Base-by-base conservation (phyloP, 2,888 invertebrate genomes). In the Polydrusus tereticollis region DNA sequence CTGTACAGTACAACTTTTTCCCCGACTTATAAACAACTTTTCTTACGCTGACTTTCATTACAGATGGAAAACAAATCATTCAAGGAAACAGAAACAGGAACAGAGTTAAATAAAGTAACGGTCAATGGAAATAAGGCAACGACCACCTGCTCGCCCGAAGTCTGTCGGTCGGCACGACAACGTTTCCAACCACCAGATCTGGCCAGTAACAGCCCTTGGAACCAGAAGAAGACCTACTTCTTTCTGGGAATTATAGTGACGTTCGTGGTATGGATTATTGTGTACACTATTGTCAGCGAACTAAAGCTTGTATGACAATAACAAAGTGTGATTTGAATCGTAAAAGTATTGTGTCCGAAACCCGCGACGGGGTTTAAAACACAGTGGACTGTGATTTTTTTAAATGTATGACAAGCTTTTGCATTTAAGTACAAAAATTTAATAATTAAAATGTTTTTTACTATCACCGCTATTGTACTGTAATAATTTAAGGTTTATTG, bases 181-280 rank as follows among this genome's bases (percentile, higher is more conserved):
- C 79, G 80, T 14, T 83, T 81, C 68, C 79, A 81, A 57, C 81
- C 83, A 0, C 84, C 85, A 2, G 83, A 84, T 76, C 75, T 85
- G 64, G 77, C 86, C 12, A 86, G 86, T 55, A 87, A 86, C 72
- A 87, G 86, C 72, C 88, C 88, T 0, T 88, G 88, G 88, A 87
- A 88, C 73, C 80, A 78, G 18, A 84, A 86, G 33, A 88, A 89
- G 77, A 87, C 87, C 0, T 82, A 87, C 72, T 87, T 87, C 77
- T 83, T 88, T 65, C 76, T 87, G 36, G 83, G 83, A 12, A 84
- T 85, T 16, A 84, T 88, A 74, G 82, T 84, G 57, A 83, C 86
- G 0, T 82, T 88, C 10, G 75, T 86, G 47, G 60, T 88, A 5
- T 88, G 88, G 88, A 82, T 87, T 36, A 80, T 88, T 65, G 81